Evolutionary conservation across 1,140 invertebrate genomes (phyloP), one percentile per base, ranked within the genome.

Genomic region (Meloidogyne exigua): DNA sequence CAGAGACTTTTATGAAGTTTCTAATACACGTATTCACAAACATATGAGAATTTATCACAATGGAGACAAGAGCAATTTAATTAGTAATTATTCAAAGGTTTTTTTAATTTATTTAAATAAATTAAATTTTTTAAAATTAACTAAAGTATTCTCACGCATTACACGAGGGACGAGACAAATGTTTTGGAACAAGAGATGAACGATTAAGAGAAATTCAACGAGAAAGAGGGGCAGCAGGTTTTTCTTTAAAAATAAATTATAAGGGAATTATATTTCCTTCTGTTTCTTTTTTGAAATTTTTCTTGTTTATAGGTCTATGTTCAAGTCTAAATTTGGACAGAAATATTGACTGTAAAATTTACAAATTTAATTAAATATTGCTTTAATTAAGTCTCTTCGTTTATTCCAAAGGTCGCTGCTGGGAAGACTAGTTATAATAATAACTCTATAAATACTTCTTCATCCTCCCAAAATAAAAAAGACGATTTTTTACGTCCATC

Each of bases 1-100:
- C n/a, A 76, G 67, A 76, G 74, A 76, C 15, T 76, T 76, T 57
- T 76, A 65, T 23, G 74, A 76, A 62, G 74, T 76, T 9, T 76
- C 74, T 5, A 76, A 76, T 66, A 76, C 74, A 15, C 67, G 65
- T 36, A 68, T 76, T 26, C 74, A 68, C 28, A 76, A 76, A 64
- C 74, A 76, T 65, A 76, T 76, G 66, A 57, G 74, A 21, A 28
- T 76, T 15, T 62, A 71, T 25, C 74, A 76, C 39, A 63, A 21
- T 4, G 67, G 65, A 2, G 74, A 76, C 23, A 76, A 36, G 10
- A 68, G 32, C 21, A 39, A 68, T 68, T 44, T 76, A 28, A 36
- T 68, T 36, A 76, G 65, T 42, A 76, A 76, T 36, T 76, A 76
- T 18, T 36, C 63, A n/a, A 67, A 76, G 28, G 71, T 73, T 49